These are phyloP conservation scores for Anser brachyrhynchus DNA, from an alignment of 2,113 vertebrate genomes.

Conservation along the genomic window DNA sequence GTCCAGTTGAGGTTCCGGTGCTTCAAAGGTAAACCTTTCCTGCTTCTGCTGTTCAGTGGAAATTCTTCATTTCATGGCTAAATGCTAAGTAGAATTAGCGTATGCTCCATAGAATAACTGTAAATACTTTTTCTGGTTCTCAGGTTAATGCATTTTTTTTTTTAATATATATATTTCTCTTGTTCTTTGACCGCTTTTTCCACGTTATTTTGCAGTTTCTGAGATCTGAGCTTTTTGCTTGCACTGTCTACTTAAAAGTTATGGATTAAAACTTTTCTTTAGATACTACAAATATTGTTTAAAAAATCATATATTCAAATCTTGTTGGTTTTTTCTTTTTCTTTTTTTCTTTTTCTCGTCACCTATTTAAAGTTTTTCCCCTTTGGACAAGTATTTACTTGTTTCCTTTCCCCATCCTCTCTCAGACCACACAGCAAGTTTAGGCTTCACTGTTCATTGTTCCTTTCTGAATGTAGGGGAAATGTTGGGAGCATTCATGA, in stretches of 20 bases:
- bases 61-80: neutral
- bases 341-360: neutral
- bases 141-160: neutral
- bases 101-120: neutral
- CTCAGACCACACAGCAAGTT: neutral
- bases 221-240: neutral
- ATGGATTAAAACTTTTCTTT: neutral
- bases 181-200: neutral
- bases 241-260: neutral
- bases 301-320: neutral
- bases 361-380: neutral
- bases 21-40: neutral
- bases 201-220: neutral
- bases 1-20: neutral
- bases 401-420: neutral
- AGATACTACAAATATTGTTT: neutral
- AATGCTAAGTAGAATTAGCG: neutral
- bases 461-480: neutral
- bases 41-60: neutral
- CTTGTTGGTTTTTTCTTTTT: no score
- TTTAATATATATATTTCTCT: neutral
- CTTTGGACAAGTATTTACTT: neutral
- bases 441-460: neutral
- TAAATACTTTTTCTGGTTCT: neutral
- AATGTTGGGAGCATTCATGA: neutral